Base-by-base conservation (phyloP, 2,888 invertebrate species). In the Leptopterna dolabrata region DNA sequence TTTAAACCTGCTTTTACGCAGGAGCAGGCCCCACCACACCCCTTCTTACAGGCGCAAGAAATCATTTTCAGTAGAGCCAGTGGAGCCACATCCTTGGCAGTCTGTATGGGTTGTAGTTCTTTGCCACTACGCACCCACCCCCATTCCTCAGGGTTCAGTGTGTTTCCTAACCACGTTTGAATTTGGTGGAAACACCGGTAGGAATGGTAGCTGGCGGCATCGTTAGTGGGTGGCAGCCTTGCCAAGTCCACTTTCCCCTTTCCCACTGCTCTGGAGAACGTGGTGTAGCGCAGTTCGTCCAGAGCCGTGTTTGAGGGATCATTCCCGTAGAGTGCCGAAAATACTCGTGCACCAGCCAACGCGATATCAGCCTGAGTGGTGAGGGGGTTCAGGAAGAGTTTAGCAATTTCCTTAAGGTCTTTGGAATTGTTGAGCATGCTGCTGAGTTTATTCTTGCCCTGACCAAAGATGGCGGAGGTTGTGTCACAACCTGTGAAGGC, bases 371-470 rank as follows among this genome's bases (percentile, higher is more conserved):
- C 63, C 24, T 16, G n/a, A 63, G 7, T 63, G n/a, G 63, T 63
- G 63, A 19, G n/a, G 63, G 63, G 63, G n/a, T 43, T 43, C 13
- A 43, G 43, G 43, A 43, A 43, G 43, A 13, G 43, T 43, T 43
- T 43, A 43, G 43, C 43, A 43, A 9, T 43, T 43, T 9, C 13
- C 43, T 43, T 43, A 9, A 43, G 43, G 43, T 43, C 7, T 63
- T 63, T 63, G 63, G 63, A 63, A 63, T 16, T 63, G 63, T 63
- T 63, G 63, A 63, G 63, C 63, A 63, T 63, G 63, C 63, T 63
- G 63, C 63, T 63, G 63, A 63, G 9, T 63, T 63, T 63, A 24
- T 63, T 63, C 63, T 63, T 63, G 63, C 7, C 63, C n/a, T 63
- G 63, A 63, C 6, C 63, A 63, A 63, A 24, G n/a, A 63, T n/a